Evolutionary conservation across 2,113 vertebrate genomes (phyloP), one percentile per base, ranked within the genome.

Genomic region (Riparia riparia): DNA sequence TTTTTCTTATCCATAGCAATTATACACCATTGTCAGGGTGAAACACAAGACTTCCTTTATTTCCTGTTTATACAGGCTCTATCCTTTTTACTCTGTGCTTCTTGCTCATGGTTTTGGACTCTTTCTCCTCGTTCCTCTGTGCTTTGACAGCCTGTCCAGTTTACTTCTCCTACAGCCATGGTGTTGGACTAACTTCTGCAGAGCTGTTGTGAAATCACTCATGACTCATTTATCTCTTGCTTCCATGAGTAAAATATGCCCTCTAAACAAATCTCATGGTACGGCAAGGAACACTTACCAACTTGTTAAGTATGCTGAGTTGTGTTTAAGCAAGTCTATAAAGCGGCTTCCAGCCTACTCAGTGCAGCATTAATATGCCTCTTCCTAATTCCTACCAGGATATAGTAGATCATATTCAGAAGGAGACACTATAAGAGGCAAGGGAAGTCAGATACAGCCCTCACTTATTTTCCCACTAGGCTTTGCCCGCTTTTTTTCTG

Each of bases 21-120:
- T 90, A 92, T 69, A 56, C 51, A 20, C 32, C 44, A 34, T 78
- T 80, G 21, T 86, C 60, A 56, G 64, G 64, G 77, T 89, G 72
- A 95, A 95, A 92, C 66, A 64, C 80, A 96, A 95, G 72, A 90
- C 69, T 92, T 95, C 89, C 91, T 92, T 90, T 92, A 64, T 66
- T 95, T 96, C 76, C 94, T 92, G 80, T 93, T 96, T 95, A 84
- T 42, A 37, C 49, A 84, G 60, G 47, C 69, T 65, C 47, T 86
- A 19, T 92, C 21, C 45, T 80, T 82, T 88, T 80, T 81, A 44
- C 32, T 83, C 82, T 19, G 6, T 83, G 56, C 39, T 90, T 70
- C 60, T 86, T 93, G 76, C 42, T 66, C 22, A 9, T 54, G 19
- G 34, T 73, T 92, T 93, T 86, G 31, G 44, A 66, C 60, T 89